Evolutionary conservation across 2,888 invertebrate genomes (phyloP).

Genomic region (Glyphotaelius pellucidus): DNA sequence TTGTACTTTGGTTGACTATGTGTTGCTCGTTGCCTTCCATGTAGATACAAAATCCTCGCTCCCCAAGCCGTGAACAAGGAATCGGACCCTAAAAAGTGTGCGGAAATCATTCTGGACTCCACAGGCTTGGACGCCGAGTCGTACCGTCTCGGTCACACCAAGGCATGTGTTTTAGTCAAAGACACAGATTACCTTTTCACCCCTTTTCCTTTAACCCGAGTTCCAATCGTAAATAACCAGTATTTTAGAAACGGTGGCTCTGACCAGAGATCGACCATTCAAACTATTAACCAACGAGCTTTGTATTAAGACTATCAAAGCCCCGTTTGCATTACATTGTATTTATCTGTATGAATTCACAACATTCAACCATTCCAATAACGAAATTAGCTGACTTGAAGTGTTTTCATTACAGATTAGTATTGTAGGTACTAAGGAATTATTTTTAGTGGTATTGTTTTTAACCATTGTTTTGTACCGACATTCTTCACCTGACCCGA

Average conservation of each 20-base stretch:
- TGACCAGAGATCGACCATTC: conserved; percentile 54
- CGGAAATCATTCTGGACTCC: conserved; percentile 88
- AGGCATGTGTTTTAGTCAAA: conserved; percentile 84
- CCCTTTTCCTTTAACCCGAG: not conserved
- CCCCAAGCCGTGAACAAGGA: conserved; percentile 90
- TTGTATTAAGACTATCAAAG: conserved; percentile 64
- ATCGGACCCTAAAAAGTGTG: conserved; percentile 88
- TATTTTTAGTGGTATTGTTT: not conserved
- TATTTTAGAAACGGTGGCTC: conserved; percentile 54
- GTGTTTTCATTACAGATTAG: conserved; percentile 19
- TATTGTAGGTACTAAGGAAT: not conserved
- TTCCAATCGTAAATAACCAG: conserved; percentile 28
- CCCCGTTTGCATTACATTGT: not conserved
- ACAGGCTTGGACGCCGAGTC: conserved; percentile 92
- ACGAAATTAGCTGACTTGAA: conserved; percentile 21
- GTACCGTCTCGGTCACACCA: conserved; percentile 98
- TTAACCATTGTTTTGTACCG: conserved; percentile 17
- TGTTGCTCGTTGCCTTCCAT: conserved; percentile 69
- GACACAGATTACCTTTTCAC: conserved; percentile 37
- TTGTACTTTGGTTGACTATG: conserved; percentile 2
- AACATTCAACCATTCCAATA: conserved; percentile 27
- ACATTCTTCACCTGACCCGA: conserved; percentile 59
- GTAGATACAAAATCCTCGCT: conserved; percentile 99
- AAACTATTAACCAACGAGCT: conserved; percentile 58
- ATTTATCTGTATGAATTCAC: conserved; percentile 29